A percentile compares a stretch with the other conserved stretches of the same genome.
phyloP scores from a whole-genome alignment of 2,113 vertebrate species.

The Pardalotus punctatus region DNA sequence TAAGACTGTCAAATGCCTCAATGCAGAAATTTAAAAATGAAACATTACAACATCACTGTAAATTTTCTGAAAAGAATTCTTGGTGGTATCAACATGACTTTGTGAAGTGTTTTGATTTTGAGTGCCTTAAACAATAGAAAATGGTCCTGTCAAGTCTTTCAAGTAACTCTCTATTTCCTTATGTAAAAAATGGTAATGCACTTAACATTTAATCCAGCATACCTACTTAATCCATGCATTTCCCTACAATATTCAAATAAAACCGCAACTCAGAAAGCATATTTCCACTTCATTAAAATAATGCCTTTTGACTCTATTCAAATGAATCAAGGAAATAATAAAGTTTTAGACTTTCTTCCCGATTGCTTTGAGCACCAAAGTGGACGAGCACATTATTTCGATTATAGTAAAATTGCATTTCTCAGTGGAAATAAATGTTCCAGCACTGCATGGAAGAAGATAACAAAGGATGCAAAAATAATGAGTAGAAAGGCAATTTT shows the following conservation, averaged over 20 bases:
- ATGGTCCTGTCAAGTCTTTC: neutral
- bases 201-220: neutral
- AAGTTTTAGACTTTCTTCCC: neutral
- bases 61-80: neutral
- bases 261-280: neutral
- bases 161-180: neutral
- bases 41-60: neutral
- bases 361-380: neutral
- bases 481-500: neutral
- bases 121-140: neutral
- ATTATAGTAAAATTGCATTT: neutral
- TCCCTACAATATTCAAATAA: neutral
- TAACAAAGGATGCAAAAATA: neutral
- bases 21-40: neutral
- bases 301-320: neutral
- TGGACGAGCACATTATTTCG: neutral
- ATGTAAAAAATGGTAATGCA: neutral
- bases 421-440: neutral
- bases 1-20: neutral
- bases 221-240: neutral
- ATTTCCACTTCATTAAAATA: constrained; percentile 17
- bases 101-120: neutral
- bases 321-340: neutral
- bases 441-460: neutral
- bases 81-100: neutral